A percentile compares a stretch with the other conserved stretches of the same genome.
phyloP scores from a whole-genome alignment of 2,888 invertebrate genomes.

The Aelia acuminata region DNA sequence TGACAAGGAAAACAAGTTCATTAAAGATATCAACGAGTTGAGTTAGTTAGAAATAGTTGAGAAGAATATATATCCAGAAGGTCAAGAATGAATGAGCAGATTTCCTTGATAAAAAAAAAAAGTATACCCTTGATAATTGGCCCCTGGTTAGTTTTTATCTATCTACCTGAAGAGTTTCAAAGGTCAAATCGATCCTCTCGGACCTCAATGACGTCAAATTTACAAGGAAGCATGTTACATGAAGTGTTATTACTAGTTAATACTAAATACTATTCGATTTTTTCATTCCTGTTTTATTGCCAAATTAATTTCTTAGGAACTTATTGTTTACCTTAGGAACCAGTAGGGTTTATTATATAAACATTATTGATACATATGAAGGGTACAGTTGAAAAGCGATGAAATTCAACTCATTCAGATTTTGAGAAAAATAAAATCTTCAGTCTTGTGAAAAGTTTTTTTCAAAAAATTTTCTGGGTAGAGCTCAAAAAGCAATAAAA shows the following conservation, averaged over 20 bases:
- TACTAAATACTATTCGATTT: too few relatives aligned
- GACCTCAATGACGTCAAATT: background rate
- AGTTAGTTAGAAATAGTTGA: background rate
- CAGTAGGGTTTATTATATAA: too few relatives aligned
- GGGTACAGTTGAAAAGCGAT: too few relatives aligned
- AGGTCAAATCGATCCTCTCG: background rate
- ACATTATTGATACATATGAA: too few relatives aligned
- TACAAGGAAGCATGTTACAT: background rate
- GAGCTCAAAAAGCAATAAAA: too few relatives aligned
- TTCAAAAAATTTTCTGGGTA: too few relatives aligned
- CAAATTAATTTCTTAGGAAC: too few relatives aligned
- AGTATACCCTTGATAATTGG: background rate
- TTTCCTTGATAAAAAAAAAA: background rate
- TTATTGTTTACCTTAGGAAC: too few relatives aligned
- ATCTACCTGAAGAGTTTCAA: background rate
- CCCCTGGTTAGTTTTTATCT: background rate
- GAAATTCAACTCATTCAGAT: too few relatives aligned
- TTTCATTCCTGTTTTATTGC: too few relatives aligned
- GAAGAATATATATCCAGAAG: background rate
- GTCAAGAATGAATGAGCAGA: background rate
- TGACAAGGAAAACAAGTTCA: background rate
- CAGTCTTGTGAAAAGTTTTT: too few relatives aligned
- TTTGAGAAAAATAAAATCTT: too few relatives aligned
- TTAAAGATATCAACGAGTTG: background rate
- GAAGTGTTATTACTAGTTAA: background rate